Base-by-base conservation (phyloP, 2,113 vertebrate species). In the Pan paniscus region DNA sequence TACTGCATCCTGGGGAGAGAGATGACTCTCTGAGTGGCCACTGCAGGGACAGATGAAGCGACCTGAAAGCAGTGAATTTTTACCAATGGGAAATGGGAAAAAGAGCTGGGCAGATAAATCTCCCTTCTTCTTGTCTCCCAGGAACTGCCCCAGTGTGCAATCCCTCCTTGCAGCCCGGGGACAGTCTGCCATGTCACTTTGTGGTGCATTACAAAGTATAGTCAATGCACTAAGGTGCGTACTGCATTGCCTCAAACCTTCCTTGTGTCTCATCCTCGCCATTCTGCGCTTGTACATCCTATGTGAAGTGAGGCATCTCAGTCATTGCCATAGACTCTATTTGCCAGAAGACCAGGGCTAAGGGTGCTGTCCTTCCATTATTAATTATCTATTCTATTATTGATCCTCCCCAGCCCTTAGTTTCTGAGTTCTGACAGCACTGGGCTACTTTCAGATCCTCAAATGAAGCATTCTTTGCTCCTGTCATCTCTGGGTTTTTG, bases 81-180 rank as follows among this genome's bases (percentile, higher is more conserved):
- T 25, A 57, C 40, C 59, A 38, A 3, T 12, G 3, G 23, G 35
- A 50, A 90, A 82, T 2, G 13, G 20, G 25, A 84, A 11, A 59
- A 52, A 87, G 25, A 80, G 30, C 27, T 81, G 46, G 17, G 13
- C 3, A 35, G 40, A 25, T 12, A 23, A 10, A 18, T 17, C 46
- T 9, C 10, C n/a, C 20, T 38, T 43, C n/a, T 79, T 55, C 18
- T 50, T 55, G 10, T 17, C 55, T 27, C 38, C 30, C 7, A 0
- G 18, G 22, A 35, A 17, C 8, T 35, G 2, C 2, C 1, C 32
- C 38, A 30, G 18, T 0, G 0, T 27, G 27, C 20, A 35, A 20
- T 16, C 27, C 3, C 18, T 67, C 61, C 46, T 64, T 38, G 68
- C 25, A 50, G 22, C 84, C 11, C 1, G 3, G 48, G n/a, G 38